Conservation (phyloP, 2,888 invertebrate genomes). For the Limnephilus lunatus region DNA sequence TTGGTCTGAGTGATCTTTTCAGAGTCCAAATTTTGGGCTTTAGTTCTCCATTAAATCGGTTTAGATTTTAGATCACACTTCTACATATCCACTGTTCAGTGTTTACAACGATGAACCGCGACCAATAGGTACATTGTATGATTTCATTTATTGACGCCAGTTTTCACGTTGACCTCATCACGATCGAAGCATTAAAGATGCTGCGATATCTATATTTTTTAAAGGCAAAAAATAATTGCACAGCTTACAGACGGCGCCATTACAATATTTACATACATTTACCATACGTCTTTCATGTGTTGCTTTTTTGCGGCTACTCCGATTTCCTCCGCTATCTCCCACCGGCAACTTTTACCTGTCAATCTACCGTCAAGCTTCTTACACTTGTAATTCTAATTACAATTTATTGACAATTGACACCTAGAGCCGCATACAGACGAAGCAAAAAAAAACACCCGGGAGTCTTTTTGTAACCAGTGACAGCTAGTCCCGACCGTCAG, state of each 20-base stretch:
- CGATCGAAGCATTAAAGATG: neutral
- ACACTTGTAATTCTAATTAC: neutral
- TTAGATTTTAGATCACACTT: neutral
- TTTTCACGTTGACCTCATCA: neutral
- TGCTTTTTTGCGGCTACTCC: neutral
- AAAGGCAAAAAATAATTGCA: neutral
- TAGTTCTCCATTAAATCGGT: neutral
- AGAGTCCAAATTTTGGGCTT: neutral
- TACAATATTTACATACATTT: neutral
- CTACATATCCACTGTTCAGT: neutral
- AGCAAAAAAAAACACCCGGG: neutral
- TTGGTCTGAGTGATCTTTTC: neutral
- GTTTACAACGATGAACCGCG: neutral
- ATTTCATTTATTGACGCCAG: neutral
- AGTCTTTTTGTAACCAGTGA: neutral
- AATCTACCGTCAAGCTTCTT: neutral
- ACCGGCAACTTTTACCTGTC: neutral
- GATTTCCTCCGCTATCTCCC: neutral
- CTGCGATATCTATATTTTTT: neutral
- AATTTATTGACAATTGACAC: neutral
- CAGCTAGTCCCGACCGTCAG: neutral
- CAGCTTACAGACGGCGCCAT: neutral
- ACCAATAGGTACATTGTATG: neutral
- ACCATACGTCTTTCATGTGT: neutral
- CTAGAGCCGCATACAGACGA: neutral